These are phyloP conservation scores for Halichondria panicea DNA, from an alignment of 37 sponge, comb jelly and placozoan species.

Conservation along the genomic window DNA sequence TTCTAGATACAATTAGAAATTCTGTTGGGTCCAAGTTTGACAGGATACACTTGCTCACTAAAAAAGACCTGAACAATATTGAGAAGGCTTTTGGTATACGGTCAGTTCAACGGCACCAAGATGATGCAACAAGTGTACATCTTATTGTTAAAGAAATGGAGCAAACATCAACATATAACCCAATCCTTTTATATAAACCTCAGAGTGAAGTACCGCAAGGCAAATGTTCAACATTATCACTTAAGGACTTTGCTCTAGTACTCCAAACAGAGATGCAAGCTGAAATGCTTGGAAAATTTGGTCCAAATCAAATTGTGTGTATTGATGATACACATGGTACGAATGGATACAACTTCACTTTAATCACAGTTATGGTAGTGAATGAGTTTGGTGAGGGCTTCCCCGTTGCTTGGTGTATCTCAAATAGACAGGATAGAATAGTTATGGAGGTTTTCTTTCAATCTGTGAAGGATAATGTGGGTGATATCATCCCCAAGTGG, in stretches of 20 bases:
- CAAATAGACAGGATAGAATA: slow-evolving; percentile 26
- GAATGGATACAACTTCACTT: slow-evolving; percentile 17
- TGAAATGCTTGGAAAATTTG: background rate
- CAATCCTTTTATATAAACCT: slow-evolving; percentile 19
- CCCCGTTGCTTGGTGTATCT: slow-evolving; percentile 51
- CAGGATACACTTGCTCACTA: slow-evolving; percentile 20
- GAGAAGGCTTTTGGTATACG: slow-evolving; percentile 9
- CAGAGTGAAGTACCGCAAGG: slow-evolving; percentile 6
- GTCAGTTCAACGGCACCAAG: slow-evolving; percentile 1
- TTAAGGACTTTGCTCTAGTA: slow-evolving; percentile 11
- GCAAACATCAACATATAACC: background rate
- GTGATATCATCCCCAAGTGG: slow-evolving; percentile 11
- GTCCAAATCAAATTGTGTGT: slow-evolving; percentile 1
- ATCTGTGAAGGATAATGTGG: slow-evolving; percentile 20
- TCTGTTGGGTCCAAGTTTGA: slow-evolving; percentile 3
- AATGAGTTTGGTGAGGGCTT: slow-evolving; percentile 71
- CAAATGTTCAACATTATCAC: background rate
- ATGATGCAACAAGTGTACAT: slow-evolving; percentile 15
- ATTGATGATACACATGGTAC: slow-evolving; percentile 36
- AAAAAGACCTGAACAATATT: slow-evolving; percentile 37
- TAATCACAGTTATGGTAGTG: slow-evolving; percentile 44
- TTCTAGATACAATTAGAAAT: too few species aligned
- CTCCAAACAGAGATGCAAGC: slow-evolving; percentile 11
- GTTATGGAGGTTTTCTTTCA: slow-evolving; percentile 31
- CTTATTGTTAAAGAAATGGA: slow-evolving; percentile 38